Conservation (phyloP, 2,113 vertebrate species). For the Hiodon tergisus region DNA sequence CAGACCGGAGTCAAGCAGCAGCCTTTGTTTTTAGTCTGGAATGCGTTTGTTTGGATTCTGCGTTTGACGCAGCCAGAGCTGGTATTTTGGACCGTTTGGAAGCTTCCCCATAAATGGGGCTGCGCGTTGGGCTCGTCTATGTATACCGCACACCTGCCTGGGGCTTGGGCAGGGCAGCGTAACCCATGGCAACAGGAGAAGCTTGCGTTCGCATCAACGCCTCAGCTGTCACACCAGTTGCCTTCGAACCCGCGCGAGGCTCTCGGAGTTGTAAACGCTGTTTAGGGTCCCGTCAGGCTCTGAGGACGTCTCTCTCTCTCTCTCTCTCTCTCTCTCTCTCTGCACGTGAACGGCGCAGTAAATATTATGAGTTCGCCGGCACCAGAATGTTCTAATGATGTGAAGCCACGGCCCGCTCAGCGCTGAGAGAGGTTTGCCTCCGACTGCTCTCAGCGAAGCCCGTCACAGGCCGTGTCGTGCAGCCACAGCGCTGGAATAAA, state of each 20-base stretch:
- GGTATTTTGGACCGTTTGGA: neutral
- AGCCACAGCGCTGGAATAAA: neutral
- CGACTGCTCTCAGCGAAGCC: neutral
- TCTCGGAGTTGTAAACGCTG: no score
- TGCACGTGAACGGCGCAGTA: neutral
- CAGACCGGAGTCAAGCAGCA: no score
- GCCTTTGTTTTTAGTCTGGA: neutral
- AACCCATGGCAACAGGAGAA: no score
- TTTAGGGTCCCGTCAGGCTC: no score
- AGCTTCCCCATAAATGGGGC: neutral
- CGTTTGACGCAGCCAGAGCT: neutral
- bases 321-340: no score
- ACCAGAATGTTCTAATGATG: conserved; percentile 3
- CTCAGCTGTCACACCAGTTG: no score
- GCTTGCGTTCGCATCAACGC: no score
- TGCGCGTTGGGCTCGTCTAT: neutral
- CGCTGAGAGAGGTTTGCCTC: neutral
- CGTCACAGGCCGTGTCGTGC: neutral
- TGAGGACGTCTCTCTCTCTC: no score
- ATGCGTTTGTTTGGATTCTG: conserved; percentile 1
- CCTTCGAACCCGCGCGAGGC: no score
- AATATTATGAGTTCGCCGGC: neutral
- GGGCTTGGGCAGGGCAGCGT: neutral
- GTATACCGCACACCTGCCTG: neutral
- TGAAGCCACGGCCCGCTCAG: neutral